These are phyloP conservation scores for Littorina saxatilis DNA, from an alignment of 1,140 invertebrate species.

Conservation along the genomic window DNA sequence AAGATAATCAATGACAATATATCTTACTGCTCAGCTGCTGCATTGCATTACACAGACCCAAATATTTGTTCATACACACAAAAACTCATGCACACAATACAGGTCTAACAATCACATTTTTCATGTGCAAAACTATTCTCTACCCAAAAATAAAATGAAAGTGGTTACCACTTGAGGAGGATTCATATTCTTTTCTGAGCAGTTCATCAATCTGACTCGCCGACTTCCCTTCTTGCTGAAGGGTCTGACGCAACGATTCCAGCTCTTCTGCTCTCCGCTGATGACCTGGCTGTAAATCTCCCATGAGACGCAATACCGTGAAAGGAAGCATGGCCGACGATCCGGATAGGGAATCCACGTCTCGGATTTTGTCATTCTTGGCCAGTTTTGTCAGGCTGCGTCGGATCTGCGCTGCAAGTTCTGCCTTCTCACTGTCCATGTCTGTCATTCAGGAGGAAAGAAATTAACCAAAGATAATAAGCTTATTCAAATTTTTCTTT, in stretches of 20 bases:
- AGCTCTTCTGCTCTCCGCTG: slow-evolving; percentile 18
- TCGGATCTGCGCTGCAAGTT: slow-evolving; percentile 55
- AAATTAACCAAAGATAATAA: neutral
- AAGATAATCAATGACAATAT: no score
- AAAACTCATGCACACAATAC: no score
- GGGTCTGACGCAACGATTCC: slow-evolving; percentile 38
- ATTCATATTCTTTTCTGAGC: slow-evolving; percentile 53
- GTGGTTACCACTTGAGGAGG: slow-evolving; percentile 50
- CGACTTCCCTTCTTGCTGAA: slow-evolving; percentile 54
- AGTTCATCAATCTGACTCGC: slow-evolving; percentile 51
- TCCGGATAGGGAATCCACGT: slow-evolving; percentile 26
- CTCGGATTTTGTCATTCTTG: slow-evolving; percentile 46
- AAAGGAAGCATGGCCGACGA: slow-evolving; percentile 39
- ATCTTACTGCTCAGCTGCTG: no score
- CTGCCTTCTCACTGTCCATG: slow-evolving; percentile 59
- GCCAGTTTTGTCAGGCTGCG: slow-evolving; percentile 43
- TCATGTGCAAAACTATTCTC: no score
- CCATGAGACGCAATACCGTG: slow-evolving; percentile 58
- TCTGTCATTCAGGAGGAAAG: slow-evolving; percentile 36
- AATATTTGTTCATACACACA: no score
- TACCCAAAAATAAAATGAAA: no score
- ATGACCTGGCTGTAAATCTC: slow-evolving; percentile 48
- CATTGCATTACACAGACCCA: no score
- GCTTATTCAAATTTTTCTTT: neutral
- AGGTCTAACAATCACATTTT: no score